Conservation (phyloP, 2,113 vertebrate species). For the Centropus bengalensis region DNA sequence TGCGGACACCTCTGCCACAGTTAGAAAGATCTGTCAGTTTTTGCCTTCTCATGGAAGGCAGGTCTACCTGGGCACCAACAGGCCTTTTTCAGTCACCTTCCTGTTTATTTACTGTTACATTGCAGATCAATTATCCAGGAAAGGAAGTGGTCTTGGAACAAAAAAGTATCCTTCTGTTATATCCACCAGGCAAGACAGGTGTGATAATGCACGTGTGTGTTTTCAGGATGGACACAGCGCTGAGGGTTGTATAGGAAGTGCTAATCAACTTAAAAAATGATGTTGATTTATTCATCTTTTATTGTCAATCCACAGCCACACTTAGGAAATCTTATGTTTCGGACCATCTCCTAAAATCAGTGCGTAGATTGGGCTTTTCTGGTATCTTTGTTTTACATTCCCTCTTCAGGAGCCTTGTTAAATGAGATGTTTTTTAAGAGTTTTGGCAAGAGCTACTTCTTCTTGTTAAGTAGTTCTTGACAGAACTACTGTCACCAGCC, state of each 20-base stretch:
- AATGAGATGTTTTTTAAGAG: background rate
- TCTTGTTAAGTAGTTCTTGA: background rate
- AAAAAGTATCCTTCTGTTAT: background rate
- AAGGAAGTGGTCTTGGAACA: background rate
- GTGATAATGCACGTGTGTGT: background rate
- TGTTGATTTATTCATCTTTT: background rate
- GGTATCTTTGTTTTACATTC: background rate
- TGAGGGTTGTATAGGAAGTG: background rate
- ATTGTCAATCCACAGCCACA: background rate
- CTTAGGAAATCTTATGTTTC: background rate
- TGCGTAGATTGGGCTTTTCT: background rate
- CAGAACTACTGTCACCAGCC: background rate
- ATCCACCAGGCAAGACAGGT: background rate
- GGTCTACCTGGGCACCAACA: background rate
- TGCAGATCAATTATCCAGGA: background rate
- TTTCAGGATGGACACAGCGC: background rate
- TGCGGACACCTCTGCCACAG: too few relatives aligned
- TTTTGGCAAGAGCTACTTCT: background rate
- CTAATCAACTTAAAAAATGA: background rate
- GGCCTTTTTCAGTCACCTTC: background rate
- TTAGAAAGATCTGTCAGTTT: background rate
- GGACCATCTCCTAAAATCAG: background rate
- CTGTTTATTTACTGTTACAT: background rate
- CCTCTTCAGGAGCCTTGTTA: background rate
- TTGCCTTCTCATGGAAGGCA: background rate